These are phyloP conservation scores for Hypolimnas misippus DNA, from an alignment of 2,888 invertebrate species.

Conservation along the genomic window DNA sequence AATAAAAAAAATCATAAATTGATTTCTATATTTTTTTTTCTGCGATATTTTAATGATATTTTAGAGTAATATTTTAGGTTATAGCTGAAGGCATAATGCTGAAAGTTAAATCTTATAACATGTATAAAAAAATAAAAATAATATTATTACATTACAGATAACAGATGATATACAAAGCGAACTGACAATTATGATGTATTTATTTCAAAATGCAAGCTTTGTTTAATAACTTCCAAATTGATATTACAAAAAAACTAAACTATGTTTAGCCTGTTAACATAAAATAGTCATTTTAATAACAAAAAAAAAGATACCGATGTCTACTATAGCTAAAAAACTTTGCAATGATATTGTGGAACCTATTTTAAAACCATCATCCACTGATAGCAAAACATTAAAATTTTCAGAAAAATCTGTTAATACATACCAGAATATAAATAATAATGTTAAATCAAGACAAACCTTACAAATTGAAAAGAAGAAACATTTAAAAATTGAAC, in stretches of 20 bases:
- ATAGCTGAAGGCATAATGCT: too few species aligned
- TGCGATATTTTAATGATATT: too few species aligned
- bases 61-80: too few species aligned
- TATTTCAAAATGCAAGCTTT: background rate
- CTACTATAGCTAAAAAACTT: conserved; percentile 60
- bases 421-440: conserved; percentile 34
- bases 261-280: background rate
- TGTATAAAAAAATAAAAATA: too few species aligned
- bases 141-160: too few species aligned
- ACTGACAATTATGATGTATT: background rate
- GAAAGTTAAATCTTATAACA: too few species aligned
- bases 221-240: background rate
- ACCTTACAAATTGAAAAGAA: conserved; percentile 54
- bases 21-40: too few species aligned
- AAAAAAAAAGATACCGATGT: conserved; percentile 49
- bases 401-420: conserved; percentile 27
- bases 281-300: background rate
- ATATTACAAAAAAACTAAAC: background rate
- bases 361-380: conserved; percentile 45
- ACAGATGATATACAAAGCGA: too few species aligned
- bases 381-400: conserved; percentile 34
- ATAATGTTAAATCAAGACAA: conserved; percentile 46
- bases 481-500: conserved; percentile 50
- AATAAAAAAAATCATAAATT: too few species aligned
- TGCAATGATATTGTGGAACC: conserved; percentile 62